A percentile compares a stretch with the other conserved stretches of the same genome.
phyloP scores from a whole-genome alignment of 1,140 invertebrate species.

The Maniola jurtina region DNA sequence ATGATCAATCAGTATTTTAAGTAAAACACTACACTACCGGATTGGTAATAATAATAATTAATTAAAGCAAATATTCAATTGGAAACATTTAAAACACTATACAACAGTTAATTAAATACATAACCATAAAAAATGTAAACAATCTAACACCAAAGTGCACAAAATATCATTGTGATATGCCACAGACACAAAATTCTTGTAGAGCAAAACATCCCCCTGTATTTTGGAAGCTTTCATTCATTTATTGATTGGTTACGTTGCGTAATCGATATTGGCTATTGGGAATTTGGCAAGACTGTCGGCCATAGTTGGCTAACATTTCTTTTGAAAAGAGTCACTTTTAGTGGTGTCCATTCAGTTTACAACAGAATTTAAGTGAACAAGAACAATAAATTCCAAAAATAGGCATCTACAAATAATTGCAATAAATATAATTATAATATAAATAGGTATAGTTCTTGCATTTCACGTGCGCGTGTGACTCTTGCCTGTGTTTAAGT shows the following conservation, averaged over 20 bases:
- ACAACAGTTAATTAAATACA: constrained; percentile 36
- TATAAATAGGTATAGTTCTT: too few relatives aligned
- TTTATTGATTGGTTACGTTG: too few relatives aligned
- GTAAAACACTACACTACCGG: constrained; percentile 5
- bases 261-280: too few relatives aligned
- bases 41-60: neutral
- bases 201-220: neutral
- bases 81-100: constrained; percentile 29
- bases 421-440: constrained; percentile 43
- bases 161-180: constrained; percentile 44
- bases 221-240: neutral
- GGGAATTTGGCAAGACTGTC: too few relatives aligned
- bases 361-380: neutral
- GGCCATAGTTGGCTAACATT: too few relatives aligned
- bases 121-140: constrained; percentile 36
- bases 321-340: too few relatives aligned
- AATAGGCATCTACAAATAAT: constrained; percentile 42
- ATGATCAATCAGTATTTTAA: neutral
- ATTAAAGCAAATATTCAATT: constrained; percentile 16
- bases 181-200: neutral
- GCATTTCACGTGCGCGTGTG: too few relatives aligned
- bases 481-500: too few relatives aligned
- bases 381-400: constrained; percentile 37
- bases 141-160: constrained; percentile 47
- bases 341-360: neutral